Conservation (phyloP, 2,888 invertebrate species). For the Thera obeliscata region DNA sequence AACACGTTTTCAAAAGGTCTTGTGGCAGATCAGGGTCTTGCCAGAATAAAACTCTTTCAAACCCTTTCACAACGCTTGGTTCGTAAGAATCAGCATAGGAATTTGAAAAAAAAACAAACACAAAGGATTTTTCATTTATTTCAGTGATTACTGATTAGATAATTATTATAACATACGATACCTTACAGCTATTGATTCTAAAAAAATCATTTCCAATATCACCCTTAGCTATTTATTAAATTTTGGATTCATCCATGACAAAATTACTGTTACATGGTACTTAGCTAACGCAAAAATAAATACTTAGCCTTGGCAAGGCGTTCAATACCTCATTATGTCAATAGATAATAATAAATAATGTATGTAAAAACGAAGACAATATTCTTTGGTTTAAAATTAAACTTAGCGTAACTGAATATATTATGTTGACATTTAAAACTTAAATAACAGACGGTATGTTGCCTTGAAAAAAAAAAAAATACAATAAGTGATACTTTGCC, state of each 20-base stretch:
- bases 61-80: no score
- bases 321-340: constrained; percentile 28
- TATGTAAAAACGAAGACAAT: constrained; percentile 33
- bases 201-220: constrained; percentile 85
- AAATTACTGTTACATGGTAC: constrained; percentile 65
- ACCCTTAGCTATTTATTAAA: constrained; percentile 80
- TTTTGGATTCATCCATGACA: constrained; percentile 79
- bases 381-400: constrained; percentile 46
- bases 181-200: constrained; percentile 82
- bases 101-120: constrained; percentile 50
- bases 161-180: constrained; percentile 82
- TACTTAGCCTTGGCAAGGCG: constrained; percentile 34
- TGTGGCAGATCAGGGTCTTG: no score
- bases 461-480: constrained; percentile 47
- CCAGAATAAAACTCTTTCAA: no score
- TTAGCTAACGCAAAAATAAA: constrained; percentile 53
- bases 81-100: not conserved
- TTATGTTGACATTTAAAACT: constrained; percentile 52
- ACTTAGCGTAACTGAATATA: constrained; percentile 58
- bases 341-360: constrained; percentile 31
- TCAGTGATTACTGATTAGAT: constrained; percentile 84
- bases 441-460: constrained; percentile 37
- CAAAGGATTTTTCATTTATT: constrained; percentile 78
- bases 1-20: no score
- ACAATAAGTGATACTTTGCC: constrained; percentile 60